Base-by-base conservation (phyloP, 2,113 vertebrate species). In the Oncorhynchus mykiss region DNA sequence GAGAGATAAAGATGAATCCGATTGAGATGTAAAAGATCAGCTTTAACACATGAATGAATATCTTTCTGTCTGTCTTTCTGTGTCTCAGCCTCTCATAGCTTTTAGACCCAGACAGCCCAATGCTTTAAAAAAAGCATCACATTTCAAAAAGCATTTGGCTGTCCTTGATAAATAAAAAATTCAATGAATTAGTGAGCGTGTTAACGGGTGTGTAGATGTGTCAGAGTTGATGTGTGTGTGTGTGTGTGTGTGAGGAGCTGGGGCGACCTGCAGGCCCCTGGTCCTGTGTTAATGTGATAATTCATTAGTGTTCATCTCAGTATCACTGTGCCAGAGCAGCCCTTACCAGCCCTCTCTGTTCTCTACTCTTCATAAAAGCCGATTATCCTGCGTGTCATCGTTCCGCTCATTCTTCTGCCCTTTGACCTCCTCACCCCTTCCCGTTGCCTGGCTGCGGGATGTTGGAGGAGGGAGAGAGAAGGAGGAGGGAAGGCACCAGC, bases 371-470 rank as follows among this genome's bases (percentile, higher is more conserved):
- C 93, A 93, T 94, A 92, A 94, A 94, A 93, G 92, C 83, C 79
- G 91, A 94, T 94, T 94, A 94, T 91, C 88, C 85, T 71, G 89
- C 90, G 81, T 90, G 91, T 92, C 79, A 80, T 85, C 69, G 76
- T 77, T 88, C 84, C 80, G 83, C 86, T 75, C 83, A 72, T 92
- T 90, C 89, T 89, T 75, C 84, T 93, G 93, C 91, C 92, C 93
- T 90, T 94, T 94, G 93, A 94, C 93, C 93, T 93, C 92, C 90
- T 94, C 85, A 94, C 93, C 93, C 92, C 88, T 93, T 92, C 93
- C 93, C 93, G 93, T 92, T 93, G 93, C 89, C 92, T 91, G 90
- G 86, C 91, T 34, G 89, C 80, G 18, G 93, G 93, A 91, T 48
- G 84, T 83, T 77, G 70, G 73, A 54, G 85, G 83, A 86, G 85